Evolutionary conservation across 2,888 invertebrate species (phyloP), one percentile per base, ranked within the genome.

Genomic region (Catocala sponsa): DNA sequence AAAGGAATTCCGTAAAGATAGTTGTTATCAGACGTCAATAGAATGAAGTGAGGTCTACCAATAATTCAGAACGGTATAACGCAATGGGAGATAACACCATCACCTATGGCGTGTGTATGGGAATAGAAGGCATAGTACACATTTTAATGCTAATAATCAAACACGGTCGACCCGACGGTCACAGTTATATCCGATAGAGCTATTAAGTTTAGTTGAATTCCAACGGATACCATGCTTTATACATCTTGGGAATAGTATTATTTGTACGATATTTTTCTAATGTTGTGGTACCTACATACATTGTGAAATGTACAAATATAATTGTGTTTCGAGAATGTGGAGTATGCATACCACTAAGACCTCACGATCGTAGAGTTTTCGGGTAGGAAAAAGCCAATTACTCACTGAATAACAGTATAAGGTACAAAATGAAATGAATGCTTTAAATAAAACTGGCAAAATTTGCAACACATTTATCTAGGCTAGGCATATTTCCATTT

Each of bases 101-200:
- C 74, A 76, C 72, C 76, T 76, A 54, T 63, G 65, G 63, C 38
- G 63, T 65, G 56, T 54, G 49, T 50, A 51, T 60, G 55, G 60
- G 55, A 55, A 44, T 41, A 4, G 33, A 60, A 53, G 10, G 49
- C 65, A 70, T 61, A 54, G 53, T 43, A 59, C 51, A 72, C 66
- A 69, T 76, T 65, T 65, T 68, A 59, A 68, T 65, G 65, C 54
- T 70, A 69, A 72, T 63, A 67, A 60, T 55, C 49, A 41, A 65
- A 67, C 65, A 72, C 64, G 59, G 60, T 46, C 25, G 25, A 25
- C 25, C 4, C 25, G 55, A 46, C 64, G 64, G 69, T 63, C 69
- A 54, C 59, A 64, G 59, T 64, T 74, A 55, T 65, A 72, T 65
- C 55, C 52, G 60, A 76, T 74, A 74, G 61, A 75, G 70, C 58